Evolutionary conservation across 2,113 vertebrate genomes (phyloP).

Genomic region (Sander vitreus): DNA sequence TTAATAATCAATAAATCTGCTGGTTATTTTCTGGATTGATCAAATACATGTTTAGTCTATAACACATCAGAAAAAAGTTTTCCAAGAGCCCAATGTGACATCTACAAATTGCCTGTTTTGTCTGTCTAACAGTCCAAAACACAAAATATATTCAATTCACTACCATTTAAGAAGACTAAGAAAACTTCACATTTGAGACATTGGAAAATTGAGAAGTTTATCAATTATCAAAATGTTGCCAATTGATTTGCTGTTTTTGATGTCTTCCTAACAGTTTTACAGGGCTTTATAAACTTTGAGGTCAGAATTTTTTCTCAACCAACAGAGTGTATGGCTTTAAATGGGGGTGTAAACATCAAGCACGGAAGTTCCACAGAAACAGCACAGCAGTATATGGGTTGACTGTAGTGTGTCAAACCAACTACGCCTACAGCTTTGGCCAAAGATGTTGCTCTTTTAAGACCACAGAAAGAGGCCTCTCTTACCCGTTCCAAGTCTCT

Average conservation of each 20-base stretch:
- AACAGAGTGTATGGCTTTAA: neutral
- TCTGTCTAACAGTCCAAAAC: neutral
- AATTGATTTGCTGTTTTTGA: no score
- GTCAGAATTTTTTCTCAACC: neutral
- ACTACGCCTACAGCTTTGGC: neutral
- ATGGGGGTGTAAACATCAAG: neutral
- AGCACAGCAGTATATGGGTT: neutral
- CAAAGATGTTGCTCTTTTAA: conserved; percentile 9
- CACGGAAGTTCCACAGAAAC: neutral
- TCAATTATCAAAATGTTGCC: neutral
- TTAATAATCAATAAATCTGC: neutral
- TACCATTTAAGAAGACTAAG: no score
- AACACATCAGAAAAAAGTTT: neutral
- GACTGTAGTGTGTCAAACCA: neutral
- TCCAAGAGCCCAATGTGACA: neutral
- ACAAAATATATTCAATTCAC: neutral
- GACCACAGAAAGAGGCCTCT: neutral
- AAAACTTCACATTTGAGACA: neutral
- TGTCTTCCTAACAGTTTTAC: no score
- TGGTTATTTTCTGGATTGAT: neutral
- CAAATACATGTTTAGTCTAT: neutral
- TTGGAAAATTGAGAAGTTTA: neutral
- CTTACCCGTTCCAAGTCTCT: conserved; percentile 95
- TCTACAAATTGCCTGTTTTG: neutral
- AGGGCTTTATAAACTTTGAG: neutral